A percentile compares a stretch with the other conserved stretches of the same genome.
Conservation (phyloP, 2,888 invertebrate genomes). For the Rhorus exstirpatorius region DNA sequence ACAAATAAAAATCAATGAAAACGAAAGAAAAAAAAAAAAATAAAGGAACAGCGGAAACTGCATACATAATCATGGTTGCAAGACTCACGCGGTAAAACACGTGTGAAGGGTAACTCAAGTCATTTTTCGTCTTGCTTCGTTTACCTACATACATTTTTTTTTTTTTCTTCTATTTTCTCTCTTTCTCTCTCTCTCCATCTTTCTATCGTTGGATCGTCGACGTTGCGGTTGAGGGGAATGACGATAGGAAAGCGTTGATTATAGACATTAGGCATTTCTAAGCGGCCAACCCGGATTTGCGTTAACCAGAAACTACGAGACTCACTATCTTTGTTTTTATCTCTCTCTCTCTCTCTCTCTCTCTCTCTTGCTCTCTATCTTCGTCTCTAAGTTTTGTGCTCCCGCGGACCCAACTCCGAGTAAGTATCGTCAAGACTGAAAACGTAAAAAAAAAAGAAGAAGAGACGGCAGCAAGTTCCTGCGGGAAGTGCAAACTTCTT, state of each 20-base stretch:
- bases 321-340: background rate
- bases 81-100: slow-evolving; percentile 30
- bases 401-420: slow-evolving; percentile 42
- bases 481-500: slow-evolving; percentile 60
- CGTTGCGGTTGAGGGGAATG: slow-evolving; percentile 70
- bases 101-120: slow-evolving; percentile 71
- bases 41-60: slow-evolving; percentile 57
- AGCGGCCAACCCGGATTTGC: slow-evolving; percentile 74
- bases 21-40: slow-evolving; percentile 9
- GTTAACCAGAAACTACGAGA: slow-evolving; percentile 65
- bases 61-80: slow-evolving; percentile 67
- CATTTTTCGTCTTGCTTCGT: slow-evolving; percentile 65
- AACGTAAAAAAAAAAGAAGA: slow-evolving; percentile 24
- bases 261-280: slow-evolving; percentile 74
- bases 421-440: slow-evolving; percentile 33
- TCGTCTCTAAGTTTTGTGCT: slow-evolving; percentile 16
- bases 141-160: slow-evolving; percentile 28
- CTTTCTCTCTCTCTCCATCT: slow-evolving; percentile 15
- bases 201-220: slow-evolving; percentile 55
- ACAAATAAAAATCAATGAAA: background rate
- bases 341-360: slow-evolving; percentile 21
- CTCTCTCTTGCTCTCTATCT: background rate
- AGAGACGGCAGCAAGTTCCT: slow-evolving; percentile 47
- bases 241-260: slow-evolving; percentile 74
- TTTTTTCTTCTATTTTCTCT: slow-evolving; percentile 7